Evolutionary conservation across 2,113 vertebrate genomes (phyloP).

Genomic region (Todiramphus chloris): DNA sequence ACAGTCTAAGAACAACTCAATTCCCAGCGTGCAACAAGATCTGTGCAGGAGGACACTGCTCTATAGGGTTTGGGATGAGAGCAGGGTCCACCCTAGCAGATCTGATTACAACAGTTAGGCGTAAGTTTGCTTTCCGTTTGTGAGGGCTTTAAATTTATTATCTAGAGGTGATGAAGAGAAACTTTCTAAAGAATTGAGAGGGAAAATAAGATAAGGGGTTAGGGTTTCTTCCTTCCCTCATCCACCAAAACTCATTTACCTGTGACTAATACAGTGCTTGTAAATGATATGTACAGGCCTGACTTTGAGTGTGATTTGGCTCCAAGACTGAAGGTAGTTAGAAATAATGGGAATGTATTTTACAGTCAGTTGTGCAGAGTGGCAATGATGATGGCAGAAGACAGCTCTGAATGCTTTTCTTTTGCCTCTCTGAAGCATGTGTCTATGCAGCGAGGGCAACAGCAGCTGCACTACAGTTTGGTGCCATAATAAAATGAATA

Average conservation of each 20-base stretch:
- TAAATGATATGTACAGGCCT: neutral
- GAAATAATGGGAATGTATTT: neutral
- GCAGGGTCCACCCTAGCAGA: neutral
- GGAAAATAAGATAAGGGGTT: neutral
- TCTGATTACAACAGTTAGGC: neutral
- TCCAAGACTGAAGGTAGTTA: neutral
- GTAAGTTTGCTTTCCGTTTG: neutral
- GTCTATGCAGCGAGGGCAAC: neutral
- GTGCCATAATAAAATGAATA: neutral
- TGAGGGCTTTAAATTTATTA: constrained; percentile 35
- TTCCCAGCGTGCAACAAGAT: neutral
- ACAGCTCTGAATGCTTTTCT: neutral
- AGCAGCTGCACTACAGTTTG: neutral
- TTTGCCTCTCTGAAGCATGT: neutral
- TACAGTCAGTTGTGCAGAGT: neutral
- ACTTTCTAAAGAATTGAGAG: constrained; percentile 24
- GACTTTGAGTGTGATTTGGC: neutral
- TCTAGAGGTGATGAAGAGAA: constrained; percentile 41
- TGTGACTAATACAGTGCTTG: neutral
- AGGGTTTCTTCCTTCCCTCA: neutral
- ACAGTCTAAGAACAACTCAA: neutral
- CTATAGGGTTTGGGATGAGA: neutral
- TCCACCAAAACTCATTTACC: neutral
- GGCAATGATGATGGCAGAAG: neutral
- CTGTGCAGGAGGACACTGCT: neutral